Evolutionary conservation across 2,797 vertebrate genomes (phyloP), one percentile per base, ranked within the genome.

Genomic region (Triplophysa bombifrons): DNA sequence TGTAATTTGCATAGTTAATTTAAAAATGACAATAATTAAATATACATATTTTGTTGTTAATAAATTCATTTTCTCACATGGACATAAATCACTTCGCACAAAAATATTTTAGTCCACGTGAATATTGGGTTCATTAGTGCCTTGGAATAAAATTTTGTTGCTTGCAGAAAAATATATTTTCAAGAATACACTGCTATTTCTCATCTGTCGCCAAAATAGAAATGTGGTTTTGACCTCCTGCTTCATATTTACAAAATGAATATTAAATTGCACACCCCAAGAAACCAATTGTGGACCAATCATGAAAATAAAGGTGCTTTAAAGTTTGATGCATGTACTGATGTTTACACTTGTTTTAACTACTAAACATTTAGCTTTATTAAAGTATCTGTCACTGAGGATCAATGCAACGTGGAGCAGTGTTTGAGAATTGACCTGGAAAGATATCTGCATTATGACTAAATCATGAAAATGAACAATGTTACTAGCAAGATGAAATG

Each of bases 401-500:
- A 34, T 4, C 22, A 80, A 17, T 50, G 30, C 5, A 58, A 70
- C 25, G 14, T 11, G 34, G 38, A 66, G 63, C 12, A 19, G 22
- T 8, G 4, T 46, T 72, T 65, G 38, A 64, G 60, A 64, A 63
- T 48, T 74, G 6, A 6, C 44, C 48, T 25, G 66, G 64, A 41
- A 53, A 65, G 55, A 67, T 25, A 61, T 34, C 9, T 20, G n/a
- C 20, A 56, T 71, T 27, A 78, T 27, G 17, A 41, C 58, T 61
- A 38, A 74, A 78, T 48, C 53, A 78, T 63, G 12, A 61, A 55
- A 67, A 72, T 82, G 78, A 78, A 70, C 71, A 9, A 22, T 3
- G 10, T 63, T 56, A 51, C 55, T 64, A 66, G 25, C 11, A 50
- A 56, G 71, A 46, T n/a, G n/a, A n/a, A n/a, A n/a, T n/a, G n/a